Percentiles rank a stretch among this genome's conserved stretches.
These are phyloP conservation scores for Drosophila mimetica DNA, from an alignment of 2,888 invertebrate species.

Conservation along the genomic window DNA sequence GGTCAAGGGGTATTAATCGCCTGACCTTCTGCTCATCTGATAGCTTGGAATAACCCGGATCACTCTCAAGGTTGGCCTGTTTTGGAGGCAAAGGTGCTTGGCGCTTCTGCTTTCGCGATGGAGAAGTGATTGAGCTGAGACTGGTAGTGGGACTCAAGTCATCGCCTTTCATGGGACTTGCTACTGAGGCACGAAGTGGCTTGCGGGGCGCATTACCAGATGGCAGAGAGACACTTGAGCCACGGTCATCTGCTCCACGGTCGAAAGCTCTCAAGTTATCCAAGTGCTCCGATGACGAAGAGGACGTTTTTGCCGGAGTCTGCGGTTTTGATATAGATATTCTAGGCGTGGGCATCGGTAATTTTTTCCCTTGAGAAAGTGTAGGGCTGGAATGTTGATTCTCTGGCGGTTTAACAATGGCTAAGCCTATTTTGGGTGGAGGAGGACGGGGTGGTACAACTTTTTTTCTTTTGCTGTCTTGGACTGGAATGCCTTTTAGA, in stretches of 20 bases:
- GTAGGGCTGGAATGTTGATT: conserved; percentile 21
- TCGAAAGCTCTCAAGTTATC: conserved; percentile 11
- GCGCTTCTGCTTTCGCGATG: conserved; percentile 22
- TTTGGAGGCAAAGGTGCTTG: conserved; percentile 21
- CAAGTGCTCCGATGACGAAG: conserved; percentile 13
- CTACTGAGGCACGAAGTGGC: conserved; percentile 12
- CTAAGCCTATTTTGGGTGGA: conserved; percentile 11
- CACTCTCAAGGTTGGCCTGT: conserved; percentile 11
- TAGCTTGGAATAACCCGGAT: conserved; percentile 20
- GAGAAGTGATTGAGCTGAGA: conserved; percentile 8
- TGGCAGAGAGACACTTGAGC: conserved; percentile 22
- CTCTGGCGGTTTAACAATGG: conserved; percentile 14
- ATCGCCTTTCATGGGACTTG: neutral
- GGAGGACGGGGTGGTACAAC: conserved; percentile 10
- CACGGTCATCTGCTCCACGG: conserved; percentile 16
- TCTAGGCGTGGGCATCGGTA: conserved; percentile 24
- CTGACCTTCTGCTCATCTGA: conserved; percentile 25
- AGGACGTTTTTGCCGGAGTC: conserved; percentile 10
- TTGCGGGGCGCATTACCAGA: conserved; percentile 16
- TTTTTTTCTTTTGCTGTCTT: conserved; percentile 69
- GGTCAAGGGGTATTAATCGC: conserved; percentile 21
- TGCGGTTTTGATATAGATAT: conserved; percentile 11
- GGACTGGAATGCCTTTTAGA: conserved; percentile 10
- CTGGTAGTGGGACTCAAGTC: conserved; percentile 5
- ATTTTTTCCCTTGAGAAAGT: conserved; percentile 16